A percentile compares a stretch with the other conserved stretches of the same genome.
Conservation (phyloP, 2,113 vertebrate genomes). For the Cacatua alba region DNA sequence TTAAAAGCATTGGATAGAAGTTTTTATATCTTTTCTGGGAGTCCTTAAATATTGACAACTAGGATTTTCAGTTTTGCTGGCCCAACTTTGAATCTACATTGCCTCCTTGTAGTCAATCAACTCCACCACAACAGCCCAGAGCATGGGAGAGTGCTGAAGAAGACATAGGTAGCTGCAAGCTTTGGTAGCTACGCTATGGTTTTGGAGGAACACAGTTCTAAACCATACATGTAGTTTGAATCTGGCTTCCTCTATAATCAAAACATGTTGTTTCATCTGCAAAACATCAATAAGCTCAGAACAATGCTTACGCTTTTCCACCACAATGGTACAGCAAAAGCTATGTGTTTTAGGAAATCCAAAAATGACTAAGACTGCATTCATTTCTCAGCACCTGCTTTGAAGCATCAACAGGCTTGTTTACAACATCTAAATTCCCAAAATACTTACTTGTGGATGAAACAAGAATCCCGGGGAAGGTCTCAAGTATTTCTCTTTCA, state of each 20-base stretch:
- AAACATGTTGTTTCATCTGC: conserved; percentile 68
- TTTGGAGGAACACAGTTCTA: not conserved
- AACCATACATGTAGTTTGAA: conserved; percentile 19
- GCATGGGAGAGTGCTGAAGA: not conserved
- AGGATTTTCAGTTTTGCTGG: not conserved
- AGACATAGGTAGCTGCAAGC: not conserved
- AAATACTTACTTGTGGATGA: conserved; percentile 96
- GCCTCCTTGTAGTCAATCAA: rapidly evolving
- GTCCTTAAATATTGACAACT: not conserved
- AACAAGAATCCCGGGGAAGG: conserved; percentile 95
- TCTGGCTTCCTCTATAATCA: conserved; percentile 55
- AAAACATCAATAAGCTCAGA: conserved; percentile 67
- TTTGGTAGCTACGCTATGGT: not conserved
- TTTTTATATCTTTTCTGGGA: not conserved
- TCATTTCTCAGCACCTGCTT: conserved; percentile 81
- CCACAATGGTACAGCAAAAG: conserved; percentile 66
- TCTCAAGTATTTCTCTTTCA: conserved; percentile 99
- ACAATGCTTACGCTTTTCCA: conserved; percentile 74
- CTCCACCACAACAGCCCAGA: rapidly evolving
- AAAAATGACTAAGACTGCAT: conserved; percentile 76
- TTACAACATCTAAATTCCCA: conserved; percentile 73
- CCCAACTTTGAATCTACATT: not conserved
- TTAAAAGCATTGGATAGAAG: not conserved
- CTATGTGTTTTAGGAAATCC: conserved; percentile 76
- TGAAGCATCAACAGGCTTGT: conserved; percentile 77